Evolutionary conservation across 2,113 vertebrate species (phyloP).

Genomic region (human (Homo sapiens)): DNA sequence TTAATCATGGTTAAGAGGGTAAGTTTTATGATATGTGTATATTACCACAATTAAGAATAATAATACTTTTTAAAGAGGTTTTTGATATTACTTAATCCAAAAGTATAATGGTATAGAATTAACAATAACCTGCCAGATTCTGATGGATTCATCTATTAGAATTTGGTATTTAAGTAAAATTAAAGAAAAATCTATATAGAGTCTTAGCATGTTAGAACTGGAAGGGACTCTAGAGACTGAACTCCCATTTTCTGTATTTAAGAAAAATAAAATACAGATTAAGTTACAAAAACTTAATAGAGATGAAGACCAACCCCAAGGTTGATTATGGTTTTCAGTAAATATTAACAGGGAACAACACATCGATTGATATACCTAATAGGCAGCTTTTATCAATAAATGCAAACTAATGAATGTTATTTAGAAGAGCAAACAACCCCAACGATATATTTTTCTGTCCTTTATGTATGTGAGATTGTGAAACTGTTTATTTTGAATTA

Average conservation of each 20-base stretch:
- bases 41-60: not conserved
- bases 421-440: not conserved
- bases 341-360: not conserved
- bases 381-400: slow-evolving; percentile 19
- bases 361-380: not conserved
- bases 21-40: not conserved
- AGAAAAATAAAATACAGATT: not conserved
- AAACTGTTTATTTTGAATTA: slow-evolving; percentile 48
- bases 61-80: not conserved
- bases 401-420: slow-evolving; percentile 28
- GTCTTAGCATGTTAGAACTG: not conserved
- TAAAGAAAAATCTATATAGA: not conserved
- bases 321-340: not conserved
- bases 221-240: not conserved
- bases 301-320: not conserved
- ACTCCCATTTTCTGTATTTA: not conserved
- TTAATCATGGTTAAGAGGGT: not conserved
- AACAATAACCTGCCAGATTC: not conserved
- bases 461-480: not conserved
- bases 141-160: not conserved
- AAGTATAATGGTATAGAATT: not conserved
- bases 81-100: not conserved
- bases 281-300: not conserved
- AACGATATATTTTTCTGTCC: not conserved
- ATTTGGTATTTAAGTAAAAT: not conserved